Evolutionary conservation across 1,140 invertebrate species (phyloP).

Genomic region (Pseudomyrmex pallidus): DNA sequence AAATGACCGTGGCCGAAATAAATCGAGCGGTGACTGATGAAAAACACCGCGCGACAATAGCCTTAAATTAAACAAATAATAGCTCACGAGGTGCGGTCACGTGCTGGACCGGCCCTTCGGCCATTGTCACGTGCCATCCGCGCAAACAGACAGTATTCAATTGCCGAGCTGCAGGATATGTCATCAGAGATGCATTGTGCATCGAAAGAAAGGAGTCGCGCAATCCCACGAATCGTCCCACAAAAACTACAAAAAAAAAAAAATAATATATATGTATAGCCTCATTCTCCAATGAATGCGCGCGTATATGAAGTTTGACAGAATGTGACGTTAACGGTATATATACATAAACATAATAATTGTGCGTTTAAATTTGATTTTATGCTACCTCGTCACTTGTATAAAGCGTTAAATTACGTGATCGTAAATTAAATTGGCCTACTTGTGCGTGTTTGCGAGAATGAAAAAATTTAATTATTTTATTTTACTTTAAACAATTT

Average conservation of each 20-base stretch:
- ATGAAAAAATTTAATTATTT: no score
- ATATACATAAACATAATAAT: not conserved
- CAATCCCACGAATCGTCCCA: slow-evolving; percentile 59
- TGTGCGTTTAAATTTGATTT: no score
- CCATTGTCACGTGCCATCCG: slow-evolving; percentile 70
- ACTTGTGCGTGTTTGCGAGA: no score
- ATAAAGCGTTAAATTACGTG: no score
- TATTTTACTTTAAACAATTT: no score
- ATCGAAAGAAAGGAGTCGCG: slow-evolving; percentile 25
- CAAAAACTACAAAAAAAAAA: slow-evolving; percentile 6
- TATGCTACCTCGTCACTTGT: no score
- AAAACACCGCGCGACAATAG: slow-evolving; percentile 74
- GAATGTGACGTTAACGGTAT: not conserved
- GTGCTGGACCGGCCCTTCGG: slow-evolving; percentile 63
- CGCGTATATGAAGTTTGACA: not conserved
- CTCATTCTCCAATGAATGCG: not conserved
- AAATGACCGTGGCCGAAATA: slow-evolving; percentile 60
- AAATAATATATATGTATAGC: not conserved
- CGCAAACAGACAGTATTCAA: slow-evolving; percentile 74
- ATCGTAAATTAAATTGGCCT: no score
- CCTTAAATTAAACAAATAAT: slow-evolving; percentile 82
- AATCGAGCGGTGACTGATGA: slow-evolving; percentile 49
- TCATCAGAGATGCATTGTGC: slow-evolving; percentile 72
- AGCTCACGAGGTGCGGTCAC: slow-evolving; percentile 58
- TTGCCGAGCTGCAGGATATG: slow-evolving; percentile 61